Evolutionary conservation across 2,888 invertebrate genomes (phyloP), one percentile per base, ranked within the genome.

Genomic region (Ormyrus thymus): DNA sequence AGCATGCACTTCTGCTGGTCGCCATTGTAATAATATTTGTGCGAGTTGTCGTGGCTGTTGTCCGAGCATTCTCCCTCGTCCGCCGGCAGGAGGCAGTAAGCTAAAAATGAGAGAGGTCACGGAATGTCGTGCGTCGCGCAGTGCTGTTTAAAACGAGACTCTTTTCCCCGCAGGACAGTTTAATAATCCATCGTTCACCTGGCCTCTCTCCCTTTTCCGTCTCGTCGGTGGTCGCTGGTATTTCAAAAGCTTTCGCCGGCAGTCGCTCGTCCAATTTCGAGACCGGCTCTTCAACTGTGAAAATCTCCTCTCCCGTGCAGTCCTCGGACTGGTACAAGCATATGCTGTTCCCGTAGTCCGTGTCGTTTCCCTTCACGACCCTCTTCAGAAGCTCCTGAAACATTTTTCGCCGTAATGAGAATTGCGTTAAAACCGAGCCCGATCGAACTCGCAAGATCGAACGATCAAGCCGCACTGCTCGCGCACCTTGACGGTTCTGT

Each of bases 401-500:
- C 8, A 70, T 15, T 8, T n/a, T 29, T 29, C 29, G 1, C 13
- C 2, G 7, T 45, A 1, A 15, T 29, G 3, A 15, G 51, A 6
- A 66, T 53, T 66, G 9, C 7, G 11, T 66, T 29, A 3, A 3
- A 29, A 29, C 1, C 4, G 4, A 29, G 4, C 29, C 0, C 29
- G 29, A 29, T 29, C 29, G 29, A 29, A 29, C 1, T 29, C 2
- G 29, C 29, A n/a, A n/a, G n/a, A n/a, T n/a, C n/a, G n/a, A n/a
- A n/a, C n/a, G 29, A 29, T 29, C 29, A 29, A 29, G 29, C 29
- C 29, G 29, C 29, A 29, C 29, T 29, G 29, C 29, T 29, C 29
- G 29, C 29, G n/a, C n/a, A 72, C 78, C 65, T 78, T 78, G n/a
- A 76, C 29, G 1, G 69, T 72, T n/a, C 81, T 72, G 55, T 65